Evolutionary conservation across 2,113 vertebrate species (phyloP), one percentile per base, ranked within the genome.

Genomic region (Centropus bengalensis): DNA sequence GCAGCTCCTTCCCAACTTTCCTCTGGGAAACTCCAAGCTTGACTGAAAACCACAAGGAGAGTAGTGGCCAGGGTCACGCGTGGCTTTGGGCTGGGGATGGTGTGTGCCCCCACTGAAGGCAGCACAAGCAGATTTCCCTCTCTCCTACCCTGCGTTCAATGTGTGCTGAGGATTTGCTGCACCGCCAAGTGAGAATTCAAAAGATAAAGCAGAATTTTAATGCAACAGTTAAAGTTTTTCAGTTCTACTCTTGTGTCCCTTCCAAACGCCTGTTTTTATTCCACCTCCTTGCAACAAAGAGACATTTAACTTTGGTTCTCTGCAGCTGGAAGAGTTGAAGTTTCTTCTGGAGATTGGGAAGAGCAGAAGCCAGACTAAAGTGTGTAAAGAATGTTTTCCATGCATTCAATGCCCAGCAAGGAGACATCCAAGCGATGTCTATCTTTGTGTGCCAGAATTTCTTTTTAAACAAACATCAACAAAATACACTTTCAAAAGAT

Each of bases 121-220:
- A 38, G 49, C 79, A 68, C 33, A 21, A 55, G 17, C 60, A 64
- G 9, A 4, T 32, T 62, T 66, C 30, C 44, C 38, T 80, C 73
- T 28, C 22, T 21, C 42, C 58, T 59, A 51, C 16, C 22, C 71
- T 24, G 23, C 64, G 42, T 47, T 28, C 56, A 68, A 59, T 9
- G n/a, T 3, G 4, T 30, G 42, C 28, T 36, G 19, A 88, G 52
- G 36, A 67, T 16, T 6, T 1, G 2, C 64, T 42, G 16, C 8
- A 30, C 18, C 0, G 0, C 44, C 8, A 60, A 28, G 27, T 14
- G 26, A 62, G 59, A 78, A 58, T 64, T 28, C 0, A 0, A 59
- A 89, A 78, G 55, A 78, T 0, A 1, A 78, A 69, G 11, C 0
- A 4, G 47, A 47, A 42, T 33, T 28, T 45, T 71, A 77, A 77